Conservation (phyloP, 2,797 vertebrate genomes). For the Mormyrus proboscirostris region DNA sequence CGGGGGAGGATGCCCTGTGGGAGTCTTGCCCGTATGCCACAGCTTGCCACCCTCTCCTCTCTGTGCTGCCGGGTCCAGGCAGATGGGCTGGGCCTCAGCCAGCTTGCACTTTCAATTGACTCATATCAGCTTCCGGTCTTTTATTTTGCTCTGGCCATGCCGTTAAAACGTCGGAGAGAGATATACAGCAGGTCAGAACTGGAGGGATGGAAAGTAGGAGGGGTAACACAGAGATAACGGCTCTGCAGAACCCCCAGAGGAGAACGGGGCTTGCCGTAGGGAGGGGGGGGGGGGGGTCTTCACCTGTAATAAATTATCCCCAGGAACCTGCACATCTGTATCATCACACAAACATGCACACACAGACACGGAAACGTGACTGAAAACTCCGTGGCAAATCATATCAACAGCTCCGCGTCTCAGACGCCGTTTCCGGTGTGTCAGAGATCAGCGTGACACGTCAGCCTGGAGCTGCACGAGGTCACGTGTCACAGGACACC, state of each 20-base stretch:
- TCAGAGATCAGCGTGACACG: background rate
- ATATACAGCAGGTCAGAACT: conserved; percentile 44
- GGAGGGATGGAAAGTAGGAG: conserved; percentile 43
- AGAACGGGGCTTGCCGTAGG: conserved; percentile 40
- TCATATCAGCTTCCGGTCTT: conserved; percentile 24
- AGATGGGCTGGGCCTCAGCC: background rate
- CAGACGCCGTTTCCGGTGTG: background rate
- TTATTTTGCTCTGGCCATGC: conserved; percentile 32
- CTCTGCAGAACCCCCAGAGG: conserved; percentile 36
- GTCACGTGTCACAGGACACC: background rate
- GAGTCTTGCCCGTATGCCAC: background rate
- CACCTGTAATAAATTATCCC: conserved; percentile 54
- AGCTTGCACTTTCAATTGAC: conserved; percentile 27
- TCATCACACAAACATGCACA: conserved; percentile 4
- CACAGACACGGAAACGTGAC: conserved; percentile 44
- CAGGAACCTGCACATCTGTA: conserved; percentile 30
- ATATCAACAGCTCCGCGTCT: background rate
- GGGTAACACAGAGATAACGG: conserved; percentile 37
- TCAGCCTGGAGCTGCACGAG: background rate
- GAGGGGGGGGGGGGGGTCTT: conserved; percentile 32
- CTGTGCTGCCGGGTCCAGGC: background rate
- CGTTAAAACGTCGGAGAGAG: conserved; percentile 44
- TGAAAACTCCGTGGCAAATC: conserved; percentile 41
- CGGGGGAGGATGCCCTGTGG: background rate
- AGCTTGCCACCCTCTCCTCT: background rate